Percentiles rank a stretch among this genome's conserved stretches.
phyloP scores from a whole-genome alignment of 2,113 vertebrate species.

The Urocynchramus pylzowi region DNA sequence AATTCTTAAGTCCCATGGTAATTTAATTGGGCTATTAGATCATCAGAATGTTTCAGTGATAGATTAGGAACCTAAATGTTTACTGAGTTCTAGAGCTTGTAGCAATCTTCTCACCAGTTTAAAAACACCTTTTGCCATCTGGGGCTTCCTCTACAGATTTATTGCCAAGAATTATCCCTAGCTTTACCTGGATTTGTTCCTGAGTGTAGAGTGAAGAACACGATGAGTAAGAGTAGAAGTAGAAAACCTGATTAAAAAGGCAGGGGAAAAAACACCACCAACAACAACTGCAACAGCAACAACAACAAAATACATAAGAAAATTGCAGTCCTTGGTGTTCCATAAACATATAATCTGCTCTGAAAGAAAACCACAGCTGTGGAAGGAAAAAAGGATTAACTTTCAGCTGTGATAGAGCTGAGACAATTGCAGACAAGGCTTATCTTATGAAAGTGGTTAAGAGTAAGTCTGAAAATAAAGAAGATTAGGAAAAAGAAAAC shows the following conservation, averaged over 20 bases:
- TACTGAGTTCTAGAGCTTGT: background rate
- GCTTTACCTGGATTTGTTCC: background rate
- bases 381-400: background rate
- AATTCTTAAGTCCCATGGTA: background rate
- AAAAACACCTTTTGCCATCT: background rate
- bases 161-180: background rate
- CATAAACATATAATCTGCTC: background rate
- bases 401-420: conserved; percentile 2
- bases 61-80: background rate
- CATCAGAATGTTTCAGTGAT: background rate
- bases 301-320: background rate
- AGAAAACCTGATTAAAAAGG: background rate
- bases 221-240: background rate
- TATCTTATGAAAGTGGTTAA: background rate
- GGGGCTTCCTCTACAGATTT: background rate
- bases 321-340: background rate
- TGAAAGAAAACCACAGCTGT: conserved; percentile 12
- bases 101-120: background rate
- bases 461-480: background rate
- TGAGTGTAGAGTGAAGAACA: background rate
- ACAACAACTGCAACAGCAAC: background rate
- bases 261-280: background rate
- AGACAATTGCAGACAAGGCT: background rate
- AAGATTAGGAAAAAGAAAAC: background rate
- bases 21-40: background rate